These are phyloP conservation scores for Bambusicola thoracicus DNA, from an alignment of 2,113 vertebrate genomes.

Conservation along the genomic window DNA sequence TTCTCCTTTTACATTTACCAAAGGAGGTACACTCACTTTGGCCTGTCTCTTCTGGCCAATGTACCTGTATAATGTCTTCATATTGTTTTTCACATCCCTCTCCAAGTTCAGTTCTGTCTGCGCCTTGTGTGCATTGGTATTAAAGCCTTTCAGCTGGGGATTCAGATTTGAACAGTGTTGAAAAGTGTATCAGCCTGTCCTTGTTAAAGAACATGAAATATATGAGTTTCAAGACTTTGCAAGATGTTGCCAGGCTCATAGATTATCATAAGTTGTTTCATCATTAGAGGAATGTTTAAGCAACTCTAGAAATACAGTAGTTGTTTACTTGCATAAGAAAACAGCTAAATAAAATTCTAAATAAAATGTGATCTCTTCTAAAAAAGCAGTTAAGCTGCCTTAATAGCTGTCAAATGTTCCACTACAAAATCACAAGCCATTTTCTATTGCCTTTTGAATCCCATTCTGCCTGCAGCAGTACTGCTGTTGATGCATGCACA, in stretches of 20 bases:
- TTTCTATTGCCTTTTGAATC: conserved; percentile 19
- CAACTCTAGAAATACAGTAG: background rate
- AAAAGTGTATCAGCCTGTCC: background rate
- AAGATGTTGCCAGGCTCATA: background rate
- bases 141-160: too few species aligned
- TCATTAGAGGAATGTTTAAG: background rate
- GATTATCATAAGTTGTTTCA: background rate
- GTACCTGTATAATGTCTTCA: too few species aligned
- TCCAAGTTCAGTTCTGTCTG: too few species aligned
- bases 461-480: background rate
- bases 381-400: conserved; percentile 37
- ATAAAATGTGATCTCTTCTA: conserved; percentile 13
- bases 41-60: too few species aligned
- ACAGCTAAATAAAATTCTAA: conserved; percentile 17
- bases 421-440: background rate
- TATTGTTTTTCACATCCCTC: too few species aligned
- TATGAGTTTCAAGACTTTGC: background rate
- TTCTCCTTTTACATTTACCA: too few species aligned
- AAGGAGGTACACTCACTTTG: too few species aligned
- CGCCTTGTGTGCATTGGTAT: too few species aligned
- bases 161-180: background rate
- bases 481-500: background rate
- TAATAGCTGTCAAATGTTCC: conserved; percentile 45
- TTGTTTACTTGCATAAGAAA: conserved; percentile 17
- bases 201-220: background rate